Conservation (phyloP, 1,140 invertebrate genomes). For the Philaenus spumarius region DNA sequence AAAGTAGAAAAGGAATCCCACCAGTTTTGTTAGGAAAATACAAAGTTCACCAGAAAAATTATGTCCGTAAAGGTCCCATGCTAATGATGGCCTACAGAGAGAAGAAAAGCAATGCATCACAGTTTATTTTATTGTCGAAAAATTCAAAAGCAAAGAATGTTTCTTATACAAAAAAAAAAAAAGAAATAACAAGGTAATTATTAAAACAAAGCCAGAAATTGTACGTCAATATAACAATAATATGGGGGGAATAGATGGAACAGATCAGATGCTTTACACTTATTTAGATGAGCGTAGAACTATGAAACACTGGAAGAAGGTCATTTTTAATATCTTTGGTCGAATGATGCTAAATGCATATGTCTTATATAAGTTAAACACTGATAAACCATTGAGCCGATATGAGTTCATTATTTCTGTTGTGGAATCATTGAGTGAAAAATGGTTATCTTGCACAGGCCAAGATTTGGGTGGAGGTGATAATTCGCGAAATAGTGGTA, state of each 20-base stretch:
- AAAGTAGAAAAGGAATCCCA: constrained; percentile 2
- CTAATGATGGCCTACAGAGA: constrained; percentile 13
- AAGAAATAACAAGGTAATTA: not conserved
- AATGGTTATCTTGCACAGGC: too few relatives aligned
- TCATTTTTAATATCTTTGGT: constrained; percentile 15
- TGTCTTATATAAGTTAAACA: constrained; percentile 9
- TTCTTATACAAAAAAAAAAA: not conserved
- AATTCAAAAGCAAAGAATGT: not conserved
- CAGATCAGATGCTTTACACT: not conserved
- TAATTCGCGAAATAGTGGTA: too few relatives aligned
- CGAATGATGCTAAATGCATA: constrained; percentile 8
- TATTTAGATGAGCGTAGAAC: not conserved
- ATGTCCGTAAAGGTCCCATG: constrained; percentile 12
- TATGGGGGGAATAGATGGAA: not conserved
- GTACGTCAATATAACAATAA: not conserved
- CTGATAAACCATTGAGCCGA: too few relatives aligned
- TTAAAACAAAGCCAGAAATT: not conserved
- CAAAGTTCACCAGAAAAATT: constrained; percentile 4
- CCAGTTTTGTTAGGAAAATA: constrained; percentile 4
- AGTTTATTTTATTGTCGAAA: constrained; percentile 5
- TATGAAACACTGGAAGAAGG: constrained; percentile 11
- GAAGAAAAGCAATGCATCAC: not conserved
- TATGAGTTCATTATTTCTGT: too few relatives aligned
- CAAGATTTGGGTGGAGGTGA: too few relatives aligned
- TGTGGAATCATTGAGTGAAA: too few relatives aligned